A percentile compares a stretch with the other conserved stretches of the same genome.
phyloP scores from a whole-genome alignment of 2,797 vertebrate species.

The Gobionotothen gibberifrons region DNA sequence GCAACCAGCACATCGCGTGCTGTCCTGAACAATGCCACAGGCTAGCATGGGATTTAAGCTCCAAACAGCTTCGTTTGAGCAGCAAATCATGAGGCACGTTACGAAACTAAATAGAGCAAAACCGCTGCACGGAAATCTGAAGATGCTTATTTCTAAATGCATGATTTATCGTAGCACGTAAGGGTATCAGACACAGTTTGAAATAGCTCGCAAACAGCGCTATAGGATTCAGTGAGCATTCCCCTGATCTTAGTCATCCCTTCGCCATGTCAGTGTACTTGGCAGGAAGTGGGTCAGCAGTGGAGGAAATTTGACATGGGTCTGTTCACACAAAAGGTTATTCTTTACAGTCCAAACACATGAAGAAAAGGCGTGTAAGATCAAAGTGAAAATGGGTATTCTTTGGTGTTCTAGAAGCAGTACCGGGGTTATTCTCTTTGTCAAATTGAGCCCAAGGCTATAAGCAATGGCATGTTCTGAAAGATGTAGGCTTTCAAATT shows the following conservation, averaged over 20 bases:
- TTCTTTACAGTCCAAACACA: slow-evolving; percentile 54
- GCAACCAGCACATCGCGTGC: slow-evolving; percentile 72
- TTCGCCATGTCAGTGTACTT: slow-evolving; percentile 54
- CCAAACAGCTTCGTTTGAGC: slow-evolving; percentile 60
- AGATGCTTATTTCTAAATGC: slow-evolving; percentile 18
- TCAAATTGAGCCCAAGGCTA: slow-evolving; percentile 22
- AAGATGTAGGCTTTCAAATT: slow-evolving; percentile 22
- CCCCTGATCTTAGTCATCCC: slow-evolving; percentile 60
- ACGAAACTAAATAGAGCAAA: slow-evolving; percentile 29
- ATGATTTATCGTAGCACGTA: neutral
- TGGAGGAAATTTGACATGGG: slow-evolving; percentile 76
- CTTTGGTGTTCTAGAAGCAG: slow-evolving; percentile 7
- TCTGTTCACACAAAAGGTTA: slow-evolving; percentile 73
- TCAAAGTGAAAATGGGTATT: slow-evolving; percentile 29
- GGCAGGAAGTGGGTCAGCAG: slow-evolving; percentile 74
- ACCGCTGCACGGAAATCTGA: slow-evolving; percentile 4
- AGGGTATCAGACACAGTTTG: slow-evolving; percentile 23
- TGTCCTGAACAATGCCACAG: slow-evolving; percentile 65
- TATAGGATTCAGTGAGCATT: slow-evolving; percentile 73
- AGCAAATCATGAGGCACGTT: slow-evolving; percentile 39
- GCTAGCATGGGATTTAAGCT: slow-evolving; percentile 58
- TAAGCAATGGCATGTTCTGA: slow-evolving; percentile 10
- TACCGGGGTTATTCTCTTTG: slow-evolving; percentile 23
- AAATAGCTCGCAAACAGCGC: slow-evolving; percentile 36
- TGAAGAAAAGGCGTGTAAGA: slow-evolving; percentile 41